Conservation (phyloP, 64 coral and sea anemone species). For the Hydrozoanthus tunicans region DNA sequence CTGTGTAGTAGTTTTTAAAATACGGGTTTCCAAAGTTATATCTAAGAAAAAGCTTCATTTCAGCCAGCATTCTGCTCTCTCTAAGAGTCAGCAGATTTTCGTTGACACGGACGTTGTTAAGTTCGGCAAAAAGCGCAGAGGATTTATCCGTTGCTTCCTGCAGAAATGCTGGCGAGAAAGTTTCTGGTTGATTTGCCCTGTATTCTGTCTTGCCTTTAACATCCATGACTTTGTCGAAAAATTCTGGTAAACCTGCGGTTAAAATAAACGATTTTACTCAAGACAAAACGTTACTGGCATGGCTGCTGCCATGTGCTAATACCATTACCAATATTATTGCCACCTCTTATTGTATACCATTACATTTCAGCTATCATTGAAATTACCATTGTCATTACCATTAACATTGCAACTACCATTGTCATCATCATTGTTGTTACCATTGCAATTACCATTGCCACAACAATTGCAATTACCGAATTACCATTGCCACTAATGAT, state of each 20-base stretch:
- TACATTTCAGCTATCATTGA: too few relatives aligned
- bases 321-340: too few relatives aligned
- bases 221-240: constrained; percentile 29
- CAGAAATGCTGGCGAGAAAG: not conserved
- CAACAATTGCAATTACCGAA: too few relatives aligned
- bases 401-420: too few relatives aligned
- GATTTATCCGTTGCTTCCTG: constrained; percentile 16
- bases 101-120: not conserved
- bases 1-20: constrained; percentile 40
- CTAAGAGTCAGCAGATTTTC: constrained; percentile 31
- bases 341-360: too few relatives aligned
- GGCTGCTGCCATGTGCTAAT: too few relatives aligned
- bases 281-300: too few relatives aligned
- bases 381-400: too few relatives aligned
- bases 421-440: too few relatives aligned
- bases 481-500: not conserved
- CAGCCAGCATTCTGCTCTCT: constrained; percentile 51
- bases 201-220: not conserved
- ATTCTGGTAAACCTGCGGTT: constrained; percentile 19
- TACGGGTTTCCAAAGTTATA: constrained; percentile 25
- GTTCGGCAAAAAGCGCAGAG: not conserved
- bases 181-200: not conserved
- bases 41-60: constrained; percentile 9
- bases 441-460: too few relatives aligned
- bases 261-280: too few relatives aligned